Base-by-base conservation (phyloP, 2,797 vertebrate species). In the Leptoclinus maculatus region DNA sequence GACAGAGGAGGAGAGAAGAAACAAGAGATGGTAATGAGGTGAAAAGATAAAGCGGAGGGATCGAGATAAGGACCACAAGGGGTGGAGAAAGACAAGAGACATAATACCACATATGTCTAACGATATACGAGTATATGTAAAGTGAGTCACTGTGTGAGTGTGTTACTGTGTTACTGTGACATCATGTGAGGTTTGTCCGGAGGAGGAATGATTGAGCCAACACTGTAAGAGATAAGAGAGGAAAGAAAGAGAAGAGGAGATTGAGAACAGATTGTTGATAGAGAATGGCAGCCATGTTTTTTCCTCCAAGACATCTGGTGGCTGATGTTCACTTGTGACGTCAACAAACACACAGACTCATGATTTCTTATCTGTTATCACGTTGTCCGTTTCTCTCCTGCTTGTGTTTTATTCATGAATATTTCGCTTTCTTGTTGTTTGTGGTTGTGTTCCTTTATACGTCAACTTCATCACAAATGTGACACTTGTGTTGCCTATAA, bases 11-110 rank as follows among this genome's bases (percentile, higher is more conserved):
- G 70, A 83, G 74, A 81, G 62, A 70, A 13, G 27, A 57, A 63
- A 64, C 47, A 77, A 54, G 34, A 78, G 57, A 81, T 59, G 71
- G 21, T 74, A 78, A 88, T 77, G 79, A 82, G 71, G 74, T 80
- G 74, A 71, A 83, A 70, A 60, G 54, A 72, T 34, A 25, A 73
- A 83, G 69, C 25, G 68, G 23, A 74, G 62, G 29, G 56, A 43
- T 21, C 5, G 19, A 68, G 8, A 13, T 58, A 62, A 38, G 29
- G 27, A 45, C 21, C 2, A 27, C 27, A 34, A 27, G 36, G 66
- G 63, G 60, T 8, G 71, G n/a, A 60, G 59, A 3, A 38, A 36
- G 16, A 59, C n/a, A 58, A 32, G 53, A 21, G 32, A 59, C 39
- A 32, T 6, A 17, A 32, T 41, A 56, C 21, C 32, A 39, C 12